Conservation (phyloP, 2,888 invertebrate species). For the Trimorus sp. region DNA sequence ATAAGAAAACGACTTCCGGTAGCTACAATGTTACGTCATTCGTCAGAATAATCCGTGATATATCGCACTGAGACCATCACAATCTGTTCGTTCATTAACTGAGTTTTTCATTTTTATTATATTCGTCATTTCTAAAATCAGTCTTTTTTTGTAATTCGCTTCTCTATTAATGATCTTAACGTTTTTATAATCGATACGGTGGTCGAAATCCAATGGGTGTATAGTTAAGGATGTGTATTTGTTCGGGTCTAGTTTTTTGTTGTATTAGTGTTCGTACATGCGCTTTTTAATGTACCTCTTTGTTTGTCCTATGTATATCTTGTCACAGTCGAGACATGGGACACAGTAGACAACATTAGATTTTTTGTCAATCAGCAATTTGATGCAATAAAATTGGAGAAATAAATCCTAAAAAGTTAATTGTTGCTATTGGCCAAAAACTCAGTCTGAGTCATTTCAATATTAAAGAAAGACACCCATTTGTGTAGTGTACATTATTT, state of each 20-base stretch:
- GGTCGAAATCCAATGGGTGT: neutral
- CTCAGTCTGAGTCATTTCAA: too few relatives aligned
- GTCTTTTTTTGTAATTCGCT: slow-evolving; percentile 2
- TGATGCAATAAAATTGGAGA: too few relatives aligned
- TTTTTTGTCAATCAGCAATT: neutral
- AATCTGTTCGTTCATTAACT: neutral
- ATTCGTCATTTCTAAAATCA: neutral
- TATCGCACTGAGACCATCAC: neutral
- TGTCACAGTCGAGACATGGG: neutral
- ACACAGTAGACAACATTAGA: neutral
- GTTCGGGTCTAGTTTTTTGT: neutral
- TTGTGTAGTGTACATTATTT: too few relatives aligned
- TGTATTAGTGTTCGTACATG: neutral
- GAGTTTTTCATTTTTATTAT: neutral
- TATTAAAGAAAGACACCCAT: too few relatives aligned
- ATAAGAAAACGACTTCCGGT: too few relatives aligned
- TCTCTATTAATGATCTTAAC: neutral
- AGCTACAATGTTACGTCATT: too few relatives aligned
- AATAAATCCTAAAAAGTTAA: too few relatives aligned
- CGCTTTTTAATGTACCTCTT: neutral
- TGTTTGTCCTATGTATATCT: slow-evolving; percentile 2
- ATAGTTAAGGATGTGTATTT: neutral
- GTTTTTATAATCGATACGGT: neutral
- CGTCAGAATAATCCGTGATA: neutral
- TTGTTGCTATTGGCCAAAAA: too few relatives aligned